Conservation (phyloP, 1,140 invertebrate genomes). For the Chlorops oryzae region DNA sequence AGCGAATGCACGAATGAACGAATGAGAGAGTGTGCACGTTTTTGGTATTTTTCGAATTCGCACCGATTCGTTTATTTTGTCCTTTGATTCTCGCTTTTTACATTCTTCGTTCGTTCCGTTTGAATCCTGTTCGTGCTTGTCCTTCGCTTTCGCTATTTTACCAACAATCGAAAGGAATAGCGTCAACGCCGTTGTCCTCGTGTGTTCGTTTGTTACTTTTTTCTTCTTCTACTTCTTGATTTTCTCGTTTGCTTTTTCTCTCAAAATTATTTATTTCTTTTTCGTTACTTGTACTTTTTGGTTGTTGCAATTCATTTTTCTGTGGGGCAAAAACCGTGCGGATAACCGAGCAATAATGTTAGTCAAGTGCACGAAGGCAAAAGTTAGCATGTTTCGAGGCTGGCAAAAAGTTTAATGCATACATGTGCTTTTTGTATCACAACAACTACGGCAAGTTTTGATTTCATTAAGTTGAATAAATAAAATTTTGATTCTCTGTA, state of each 20-base stretch:
- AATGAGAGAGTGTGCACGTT: too few relatives aligned
- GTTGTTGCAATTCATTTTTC: neutral
- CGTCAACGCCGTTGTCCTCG: neutral
- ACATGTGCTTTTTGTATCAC: neutral
- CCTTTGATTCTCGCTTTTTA: neutral
- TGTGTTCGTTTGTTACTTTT: neutral
- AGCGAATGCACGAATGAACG: too few relatives aligned
- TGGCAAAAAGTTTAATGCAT: neutral
- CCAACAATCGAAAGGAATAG: too few relatives aligned
- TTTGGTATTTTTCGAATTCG: constrained; percentile 6
- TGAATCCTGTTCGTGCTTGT: neutral
- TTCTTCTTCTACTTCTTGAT: constrained; percentile 2
- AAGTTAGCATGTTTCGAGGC: neutral
- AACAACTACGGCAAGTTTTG: too few relatives aligned
- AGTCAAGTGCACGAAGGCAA: constrained; percentile 17
- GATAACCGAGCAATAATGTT: neutral
- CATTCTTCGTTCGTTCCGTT: neutral
- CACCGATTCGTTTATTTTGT: constrained; percentile 2
- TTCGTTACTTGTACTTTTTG: neutral
- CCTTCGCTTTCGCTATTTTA: neutral
- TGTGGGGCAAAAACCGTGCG: neutral
- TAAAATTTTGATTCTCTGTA: too few relatives aligned
- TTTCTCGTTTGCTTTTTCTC: too few relatives aligned
- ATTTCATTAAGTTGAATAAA: too few relatives aligned
- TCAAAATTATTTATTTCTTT: too few relatives aligned